Evolutionary conservation across 1,140 invertebrate genomes (phyloP).

Genomic region (Spodoptera frugiperda): DNA sequence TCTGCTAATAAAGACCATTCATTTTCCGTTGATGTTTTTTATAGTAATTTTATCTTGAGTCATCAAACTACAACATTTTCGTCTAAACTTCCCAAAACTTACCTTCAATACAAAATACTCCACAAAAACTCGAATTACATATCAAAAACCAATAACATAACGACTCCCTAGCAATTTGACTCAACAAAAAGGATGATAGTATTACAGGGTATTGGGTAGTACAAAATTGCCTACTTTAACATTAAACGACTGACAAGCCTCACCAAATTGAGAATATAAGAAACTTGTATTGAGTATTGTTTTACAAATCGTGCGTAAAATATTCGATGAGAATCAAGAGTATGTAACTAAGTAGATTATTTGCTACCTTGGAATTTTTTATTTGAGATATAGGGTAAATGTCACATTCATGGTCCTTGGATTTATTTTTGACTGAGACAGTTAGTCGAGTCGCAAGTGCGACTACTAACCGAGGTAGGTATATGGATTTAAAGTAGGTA

Average conservation of each 20-base stretch:
- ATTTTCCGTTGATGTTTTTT: too few species aligned
- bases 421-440: not conserved
- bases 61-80: too few species aligned
- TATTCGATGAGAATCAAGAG: constrained; percentile 3
- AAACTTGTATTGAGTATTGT: not conserved
- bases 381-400: too few species aligned
- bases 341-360: not conserved
- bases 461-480: too few species aligned
- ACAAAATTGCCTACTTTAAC: not conserved
- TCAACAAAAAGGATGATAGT: not conserved
- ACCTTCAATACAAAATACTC: not conserved
- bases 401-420: too few species aligned
- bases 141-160: not conserved
- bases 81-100: too few species aligned
- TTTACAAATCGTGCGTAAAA: constrained; percentile 6
- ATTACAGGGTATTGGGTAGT: not conserved
- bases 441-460: too few species aligned
- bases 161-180: not conserved
- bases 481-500: too few species aligned
- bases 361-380: not conserved
- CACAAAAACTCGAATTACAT: not conserved
- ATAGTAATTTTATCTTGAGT: too few species aligned
- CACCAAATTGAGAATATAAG: not conserved
- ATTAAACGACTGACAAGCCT: not conserved
- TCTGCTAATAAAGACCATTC: too few species aligned